Base-by-base conservation (phyloP, 2,113 vertebrate genomes). In the Oncorhynchus masou region DNA sequence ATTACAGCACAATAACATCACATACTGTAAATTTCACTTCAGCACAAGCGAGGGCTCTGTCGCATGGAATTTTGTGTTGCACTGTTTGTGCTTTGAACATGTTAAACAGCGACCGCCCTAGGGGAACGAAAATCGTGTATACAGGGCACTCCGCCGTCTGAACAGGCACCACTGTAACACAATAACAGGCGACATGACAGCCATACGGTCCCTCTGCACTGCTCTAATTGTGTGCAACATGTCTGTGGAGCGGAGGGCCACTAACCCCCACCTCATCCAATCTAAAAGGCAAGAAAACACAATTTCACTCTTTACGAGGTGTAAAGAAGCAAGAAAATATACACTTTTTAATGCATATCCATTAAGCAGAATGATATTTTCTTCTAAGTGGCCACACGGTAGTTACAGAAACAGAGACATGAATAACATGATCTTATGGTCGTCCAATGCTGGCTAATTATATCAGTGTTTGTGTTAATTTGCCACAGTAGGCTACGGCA, bases 161-260 rank as follows among this genome's bases (percentile, higher is more conserved):
- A 89, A 91, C 79, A 85, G 76, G 78, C 84, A 84, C 75, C 78
- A 84, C 86, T 79, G 85, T 87, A 83, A 66, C 83, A 84, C 83
- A 89, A 88, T 85, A 88, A 87, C 88, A 85, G 77, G 84, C 88
- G 85, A 91, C 84, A 89, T 88, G 90, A 90, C 91, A 92, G 86
- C 89, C 87, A 92, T 83, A 88, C 81, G 83, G 79, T 86, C 88
- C 88, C 85, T 83, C 85, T 83, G 87, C 87, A 86, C 85, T 79
- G 82, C 81, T 82, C 75, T 88, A 88, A 91, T 88, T 87, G 85
- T 83, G 87, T 76, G 82, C 83, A 85, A 76, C 83, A 74, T 88
- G 84, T 82, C 84, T 70, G 68, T 16, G 34, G 67, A 83, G 82
- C 70, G 71, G 71, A 70, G 74, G 71, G 57, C 70, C 29, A 54